Base-by-base conservation (phyloP, 1,140 invertebrate species). In the Heterodera schachtii region DNA sequence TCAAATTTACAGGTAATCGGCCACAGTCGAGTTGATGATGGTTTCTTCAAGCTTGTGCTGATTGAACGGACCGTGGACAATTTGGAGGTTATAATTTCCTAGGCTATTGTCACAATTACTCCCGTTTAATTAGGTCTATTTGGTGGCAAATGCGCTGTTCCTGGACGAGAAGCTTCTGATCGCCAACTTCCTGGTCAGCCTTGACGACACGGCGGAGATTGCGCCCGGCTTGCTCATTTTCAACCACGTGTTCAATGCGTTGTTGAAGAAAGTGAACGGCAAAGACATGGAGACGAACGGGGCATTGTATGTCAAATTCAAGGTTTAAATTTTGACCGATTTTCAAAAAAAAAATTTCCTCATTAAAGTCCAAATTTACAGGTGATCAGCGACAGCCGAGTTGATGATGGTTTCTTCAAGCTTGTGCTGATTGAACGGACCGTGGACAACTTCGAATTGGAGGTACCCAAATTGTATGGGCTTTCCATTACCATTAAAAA, bases 391-490 rank as follows among this genome's bases (percentile, higher is more conserved):
- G 89, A 92, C 0, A 98, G 96, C 91, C 93, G 95, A 82, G 96
- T 99, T 5, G 95, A 97, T 3, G 97, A 97, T 0, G 97, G 99
- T 91, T 99, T 98, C 91, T 99, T 96, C 91, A 99, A 99, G 49
- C 43, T 49, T 4, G 71, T 96, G 52, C 94, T 97, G 0, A 92
- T 93, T 11, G 95, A 97, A 91, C 13, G 16, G 8, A 93, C 91
- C 0, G 92, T 94, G 84, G 93, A 93, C 19, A 91, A 93, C 19
- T 92, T 95, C 60, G 94, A 97, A 88, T 93, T 98, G 92, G 95
- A 97, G 91, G 70, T 78, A n/a, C n/a, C n/a, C n/a, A n/a, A n/a
- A n/a, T n/a, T n/a, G n/a, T n/a, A n/a, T n/a, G n/a, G n/a, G n/a
- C n/a, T n/a, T n/a, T n/a, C n/a, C n/a, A n/a, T n/a, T n/a, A n/a